These are phyloP conservation scores for Reticulitermes lucifugus DNA, from an alignment of 2,888 invertebrate genomes.

Conservation along the genomic window DNA sequence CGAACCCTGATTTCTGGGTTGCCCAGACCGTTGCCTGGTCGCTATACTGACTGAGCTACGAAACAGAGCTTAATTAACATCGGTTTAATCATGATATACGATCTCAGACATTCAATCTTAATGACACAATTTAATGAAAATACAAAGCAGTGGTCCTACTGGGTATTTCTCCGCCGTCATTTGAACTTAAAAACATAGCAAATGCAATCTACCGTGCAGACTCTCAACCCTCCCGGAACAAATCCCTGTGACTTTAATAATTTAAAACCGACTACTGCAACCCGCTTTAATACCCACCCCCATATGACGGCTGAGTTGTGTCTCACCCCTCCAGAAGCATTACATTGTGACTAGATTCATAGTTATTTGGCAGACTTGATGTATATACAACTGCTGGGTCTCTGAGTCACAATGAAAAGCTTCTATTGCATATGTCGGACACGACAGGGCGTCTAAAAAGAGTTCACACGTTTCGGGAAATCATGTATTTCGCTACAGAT, in stretches of 20 bases:
- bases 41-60: too few species aligned
- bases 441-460: neutral
- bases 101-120: neutral
- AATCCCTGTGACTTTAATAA: conserved; percentile 10
- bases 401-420: neutral
- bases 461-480: too few species aligned
- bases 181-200: neutral
- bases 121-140: neutral
- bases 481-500: too few species aligned
- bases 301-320: too few species aligned
- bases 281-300: too few species aligned
- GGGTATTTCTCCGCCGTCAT: neutral
- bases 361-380: neutral
- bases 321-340: neutral
- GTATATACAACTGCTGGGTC: neutral
- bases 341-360: neutral
- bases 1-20: too few species aligned
- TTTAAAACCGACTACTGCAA: conserved; percentile 8
- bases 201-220: neutral
- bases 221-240: neutral
- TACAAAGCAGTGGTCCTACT: neutral
- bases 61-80: neutral
- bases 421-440: neutral
- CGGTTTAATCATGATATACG: neutral
- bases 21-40: too few species aligned